Base-by-base conservation (phyloP, 2,888 invertebrate species). In the Conus canariensis region DNA sequence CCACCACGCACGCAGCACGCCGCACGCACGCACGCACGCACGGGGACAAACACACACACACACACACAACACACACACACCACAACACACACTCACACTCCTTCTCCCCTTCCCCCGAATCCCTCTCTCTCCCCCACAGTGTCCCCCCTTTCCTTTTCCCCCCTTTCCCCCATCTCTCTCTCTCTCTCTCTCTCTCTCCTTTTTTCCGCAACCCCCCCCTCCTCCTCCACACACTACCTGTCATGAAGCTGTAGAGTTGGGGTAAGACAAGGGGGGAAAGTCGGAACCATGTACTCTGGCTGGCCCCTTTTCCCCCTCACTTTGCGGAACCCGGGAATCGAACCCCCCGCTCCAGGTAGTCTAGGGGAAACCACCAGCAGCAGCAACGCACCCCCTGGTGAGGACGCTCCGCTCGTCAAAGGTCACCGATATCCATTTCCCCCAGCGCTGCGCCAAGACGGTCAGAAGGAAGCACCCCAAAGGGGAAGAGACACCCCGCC, bases 281-380 rank as follows among this genome's bases (percentile, higher is more conserved):
- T 93, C 94, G 95, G 94, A 8, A 91, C 89, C 87, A 95, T 86
- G 87, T 94, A 94, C 60, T 95, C 93, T 0, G 95, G 95, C 91
- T 93, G 7, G 93, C 93, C 8, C 95, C 95, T n/a, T 12, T 90
- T 90, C 10, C 88, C 12, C 25, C 93, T 90, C 56, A 96, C 77
- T 4, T 92, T 88, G 8, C 90, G 87, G 83, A 95, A 95, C 95
- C 95, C 12, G 92, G 89, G n/a, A 94, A 87, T 85, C 85, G 60
- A 59, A 59, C 74, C 7, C 67, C 87, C 25, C 86, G 85, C 14
- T 94, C 92, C 77, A 94, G 92, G 91, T 96, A 96, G 90, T 95
- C 95, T 94, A 95, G 0, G 95, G 93, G 91, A 95, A 94, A 56
- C 95, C 96, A 88, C 95, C 85, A 95, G 74, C 25, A 95, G 90